A percentile compares a stretch with the other conserved stretches of the same genome.
Evolutionary conservation across 2,888 invertebrate genomes (phyloP).

Genomic region (Ormyrus thymus): DNA sequence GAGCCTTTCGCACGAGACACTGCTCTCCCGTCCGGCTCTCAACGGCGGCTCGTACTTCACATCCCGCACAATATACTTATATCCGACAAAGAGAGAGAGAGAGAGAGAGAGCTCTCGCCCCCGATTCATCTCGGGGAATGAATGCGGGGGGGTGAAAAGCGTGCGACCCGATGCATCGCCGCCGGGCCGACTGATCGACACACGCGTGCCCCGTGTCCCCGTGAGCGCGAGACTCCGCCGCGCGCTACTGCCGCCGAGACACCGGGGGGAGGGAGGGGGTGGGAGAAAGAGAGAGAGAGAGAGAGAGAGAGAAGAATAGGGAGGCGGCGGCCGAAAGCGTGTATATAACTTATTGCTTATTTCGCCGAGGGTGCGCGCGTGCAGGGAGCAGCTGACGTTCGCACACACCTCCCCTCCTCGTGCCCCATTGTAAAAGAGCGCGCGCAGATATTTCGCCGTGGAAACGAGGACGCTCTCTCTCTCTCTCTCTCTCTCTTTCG

Average conservation of each 20-base stretch:
- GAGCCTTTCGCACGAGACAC: too few species aligned
- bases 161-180: conserved; percentile 61
- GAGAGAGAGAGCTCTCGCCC: conserved; percentile 1
- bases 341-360: conserved; percentile 72
- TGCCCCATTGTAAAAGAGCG: conserved; percentile 63
- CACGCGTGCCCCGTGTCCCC: conserved; percentile 42
- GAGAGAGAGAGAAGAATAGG: conserved; percentile 59
- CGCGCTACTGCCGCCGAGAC: too few species aligned
- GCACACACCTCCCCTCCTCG: conserved; percentile 28
- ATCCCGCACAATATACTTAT: too few species aligned
- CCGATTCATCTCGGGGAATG: background rate
- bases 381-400: conserved; percentile 70
- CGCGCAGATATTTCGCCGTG: conserved; percentile 68
- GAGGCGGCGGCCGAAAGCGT: conserved; percentile 26
- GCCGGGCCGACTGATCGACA: conserved; percentile 58
- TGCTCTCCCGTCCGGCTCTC: too few species aligned
- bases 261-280: conserved; percentile 45
- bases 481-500: conserved; percentile 63
- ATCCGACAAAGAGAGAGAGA: background rate
- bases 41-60: too few species aligned
- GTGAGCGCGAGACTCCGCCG: too few species aligned
- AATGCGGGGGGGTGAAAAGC: conserved; percentile 38
- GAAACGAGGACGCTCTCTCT: conserved; percentile 63
- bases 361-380: conserved; percentile 68
- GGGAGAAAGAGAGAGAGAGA: conserved; percentile 58